Evolutionary conservation across 2,113 vertebrate species (phyloP), one percentile per base, ranked within the genome.

Genomic region (Osmerus eperlanus): DNA sequence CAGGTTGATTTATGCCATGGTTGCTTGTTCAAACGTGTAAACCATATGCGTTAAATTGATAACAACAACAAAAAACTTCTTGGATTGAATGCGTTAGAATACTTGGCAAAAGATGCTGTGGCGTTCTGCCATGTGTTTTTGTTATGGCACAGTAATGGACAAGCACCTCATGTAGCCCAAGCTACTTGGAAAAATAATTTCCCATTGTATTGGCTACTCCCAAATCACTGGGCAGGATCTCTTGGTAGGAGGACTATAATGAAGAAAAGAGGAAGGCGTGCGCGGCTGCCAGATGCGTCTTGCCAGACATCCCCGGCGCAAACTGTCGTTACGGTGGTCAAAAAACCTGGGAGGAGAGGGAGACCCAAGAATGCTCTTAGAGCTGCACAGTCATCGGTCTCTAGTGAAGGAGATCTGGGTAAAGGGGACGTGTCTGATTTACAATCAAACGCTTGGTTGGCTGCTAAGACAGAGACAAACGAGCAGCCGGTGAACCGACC

Each of bases 201-300:
- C 28, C 23, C 19, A 25, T 15, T 14, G 2, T 28, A 36, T 36
- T 36, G 32, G 32, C 32, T 36, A 36, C 32, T 36, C 13, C 23
- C n/a, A 28, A 28, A n/a, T 25, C 28, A 14, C 19, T 6, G 21
- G 13, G n/a, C 23, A 15, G n/a, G 15, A 29, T 16, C 60, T 14
- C 14, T 28, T 61, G 28, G 25, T 47, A 8, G 47, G 59, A 63
- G 23, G 14, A 32, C 8, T 60, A 67, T 14, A 4, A 89, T 89
- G 85, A 91, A 94, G 92, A 94, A 92, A 83, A 92, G 91, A 75
- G 89, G 87, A 79, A 89, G 91, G 52, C 87, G 89, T 15, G 86
- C 84, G 0, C 91, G 85, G 72, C 87, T 91, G 41, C 69, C 87
- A 21, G 90, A 87, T 7, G 61, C 79, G 0, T 76, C 73, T 1